Percentiles rank a stretch among this genome's conserved stretches.
phyloP scores from a whole-genome alignment of 53 echinoderm and acorn worm genomes.

The Glandiceps talaboti region DNA sequence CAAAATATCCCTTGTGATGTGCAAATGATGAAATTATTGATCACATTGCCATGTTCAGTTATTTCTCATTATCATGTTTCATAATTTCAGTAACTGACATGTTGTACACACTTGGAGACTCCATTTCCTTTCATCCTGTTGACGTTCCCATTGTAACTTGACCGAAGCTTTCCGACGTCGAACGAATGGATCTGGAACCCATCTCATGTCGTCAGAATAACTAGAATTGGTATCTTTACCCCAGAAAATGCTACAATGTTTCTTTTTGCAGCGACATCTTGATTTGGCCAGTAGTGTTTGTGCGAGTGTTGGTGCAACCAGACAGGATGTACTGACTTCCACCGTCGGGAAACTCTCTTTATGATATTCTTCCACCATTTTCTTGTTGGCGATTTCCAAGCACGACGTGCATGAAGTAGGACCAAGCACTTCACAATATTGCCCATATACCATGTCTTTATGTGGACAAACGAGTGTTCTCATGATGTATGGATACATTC shows the following conservation, averaged over 20 bases:
- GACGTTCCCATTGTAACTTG: no score
- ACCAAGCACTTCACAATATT: conserved; percentile 84
- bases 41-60: no score
- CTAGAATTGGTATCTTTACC: no score
- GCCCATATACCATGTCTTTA: conserved; percentile 1
- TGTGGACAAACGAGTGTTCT: not conserved
- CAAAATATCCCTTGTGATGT: no score
- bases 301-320: conserved; percentile 45
- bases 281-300: not conserved
- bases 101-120: no score
- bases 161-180: no score
- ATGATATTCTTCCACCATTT: conserved; percentile 72
- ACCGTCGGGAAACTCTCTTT: conserved; percentile 73
- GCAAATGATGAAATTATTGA: no score
- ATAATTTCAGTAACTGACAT: no score
- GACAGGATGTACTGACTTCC: conserved; percentile 55
- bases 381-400: conserved; percentile 55
- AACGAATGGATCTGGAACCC: no score
- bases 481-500: not conserved
- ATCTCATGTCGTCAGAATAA: no score
- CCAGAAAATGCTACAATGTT: not conserved
- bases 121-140: no score
- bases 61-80: no score
- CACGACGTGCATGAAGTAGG: conserved; percentile 59
- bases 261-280: not conserved